Percentiles rank a stretch among this genome's conserved stretches.
Evolutionary conservation across 2,113 vertebrate species (phyloP).

Genomic region (Xenopus laevis): DNA sequence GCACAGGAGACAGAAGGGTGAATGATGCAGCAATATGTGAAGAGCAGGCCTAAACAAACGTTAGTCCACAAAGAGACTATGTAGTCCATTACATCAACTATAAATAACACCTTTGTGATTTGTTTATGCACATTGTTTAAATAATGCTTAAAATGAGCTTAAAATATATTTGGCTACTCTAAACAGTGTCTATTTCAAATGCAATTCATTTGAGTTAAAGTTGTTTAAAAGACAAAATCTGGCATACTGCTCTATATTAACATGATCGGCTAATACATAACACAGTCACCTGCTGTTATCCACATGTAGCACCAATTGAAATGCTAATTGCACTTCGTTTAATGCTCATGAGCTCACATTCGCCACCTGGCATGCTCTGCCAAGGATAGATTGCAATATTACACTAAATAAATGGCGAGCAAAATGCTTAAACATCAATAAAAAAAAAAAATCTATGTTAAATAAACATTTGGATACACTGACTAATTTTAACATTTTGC

Average conservation of each 20-base stretch:
- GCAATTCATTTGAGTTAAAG: too few species aligned
- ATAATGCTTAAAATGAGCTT: too few species aligned
- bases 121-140: too few species aligned
- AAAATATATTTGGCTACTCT: too few species aligned
- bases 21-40: too few species aligned
- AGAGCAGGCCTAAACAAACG: too few species aligned
- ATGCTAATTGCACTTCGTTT: conserved; percentile 44
- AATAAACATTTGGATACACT: conserved; percentile 43
- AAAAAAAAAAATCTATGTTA: conserved; percentile 38
- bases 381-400: conserved; percentile 39
- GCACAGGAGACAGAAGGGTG: too few species aligned
- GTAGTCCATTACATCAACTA: too few species aligned
- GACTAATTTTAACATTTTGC: conserved; percentile 26
- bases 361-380: conserved; percentile 41
- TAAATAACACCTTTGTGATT: too few species aligned
- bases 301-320: conserved; percentile 45
- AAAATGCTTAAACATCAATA: conserved; percentile 45
- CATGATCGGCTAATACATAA: conserved; percentile 34
- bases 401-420: conserved; percentile 44
- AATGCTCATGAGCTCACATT: conserved; percentile 44
- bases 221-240: conserved; percentile 31
- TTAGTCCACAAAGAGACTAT: too few species aligned
- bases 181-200: too few species aligned
- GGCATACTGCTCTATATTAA: conserved; percentile 40
- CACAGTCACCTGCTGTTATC: conserved; percentile 45